phyloP scores from a whole-genome alignment of 92 coral and sea anemone species.

The Virgularia gustaviana region DNA sequence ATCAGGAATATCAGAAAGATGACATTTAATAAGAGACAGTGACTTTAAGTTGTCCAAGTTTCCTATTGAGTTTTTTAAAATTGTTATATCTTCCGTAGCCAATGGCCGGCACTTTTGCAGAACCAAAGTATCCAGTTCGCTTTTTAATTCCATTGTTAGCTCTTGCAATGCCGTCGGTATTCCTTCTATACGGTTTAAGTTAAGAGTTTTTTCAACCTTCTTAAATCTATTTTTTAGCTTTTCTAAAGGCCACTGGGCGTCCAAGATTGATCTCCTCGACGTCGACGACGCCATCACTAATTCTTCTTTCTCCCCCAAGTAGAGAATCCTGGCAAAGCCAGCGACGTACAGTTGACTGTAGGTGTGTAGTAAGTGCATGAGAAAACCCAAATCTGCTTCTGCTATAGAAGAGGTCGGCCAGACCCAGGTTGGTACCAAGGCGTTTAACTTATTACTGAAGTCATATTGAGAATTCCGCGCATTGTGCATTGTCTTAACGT shows the following conservation, averaged over 20 bases:
- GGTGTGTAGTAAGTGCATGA: background rate
- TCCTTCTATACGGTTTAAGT: too few species aligned
- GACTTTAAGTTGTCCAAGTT: background rate
- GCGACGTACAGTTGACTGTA: background rate
- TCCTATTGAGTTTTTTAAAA: background rate
- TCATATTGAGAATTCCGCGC: background rate
- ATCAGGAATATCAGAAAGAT: background rate
- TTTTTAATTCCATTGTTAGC: slow-evolving; percentile 27
- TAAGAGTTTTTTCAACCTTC: too few species aligned
- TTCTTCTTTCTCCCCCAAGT: background rate
- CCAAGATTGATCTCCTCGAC: background rate
- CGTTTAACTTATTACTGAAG: too few species aligned
- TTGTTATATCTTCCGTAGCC: too few species aligned
- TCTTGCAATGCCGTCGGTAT: slow-evolving; percentile 49
- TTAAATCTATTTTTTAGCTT: slow-evolving; percentile 32
- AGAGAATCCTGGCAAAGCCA: background rate
- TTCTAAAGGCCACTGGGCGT: slow-evolving; percentile 53
- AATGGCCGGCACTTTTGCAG: slow-evolving; percentile 27
- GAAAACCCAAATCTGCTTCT: background rate
- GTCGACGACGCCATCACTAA: too few species aligned
- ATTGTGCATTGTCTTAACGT: too few species aligned
- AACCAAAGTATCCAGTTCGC: too few species aligned
- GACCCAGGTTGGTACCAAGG: too few species aligned
- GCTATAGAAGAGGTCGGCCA: background rate
- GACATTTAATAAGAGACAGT: background rate